Conservation (phyloP, 2,113 vertebrate genomes). For the Salvator merianae region DNA sequence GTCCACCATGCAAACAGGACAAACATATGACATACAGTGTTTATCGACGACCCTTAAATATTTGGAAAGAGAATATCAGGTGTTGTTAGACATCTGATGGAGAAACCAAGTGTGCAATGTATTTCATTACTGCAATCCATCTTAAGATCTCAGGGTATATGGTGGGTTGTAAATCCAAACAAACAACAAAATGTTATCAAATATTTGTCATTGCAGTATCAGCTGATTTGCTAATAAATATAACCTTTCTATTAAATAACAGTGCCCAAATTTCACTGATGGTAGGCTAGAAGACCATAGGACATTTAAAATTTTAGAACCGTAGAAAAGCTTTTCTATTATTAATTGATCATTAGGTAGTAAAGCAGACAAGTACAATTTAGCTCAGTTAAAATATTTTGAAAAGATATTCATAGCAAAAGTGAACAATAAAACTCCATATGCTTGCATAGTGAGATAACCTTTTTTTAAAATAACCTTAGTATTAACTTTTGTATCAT, state of each 20-base stretch:
- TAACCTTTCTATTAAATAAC: neutral
- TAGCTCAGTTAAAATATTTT: neutral
- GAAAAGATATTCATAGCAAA: neutral
- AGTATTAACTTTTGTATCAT: neutral
- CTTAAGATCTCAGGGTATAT: too few relatives aligned
- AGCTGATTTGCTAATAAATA: neutral
- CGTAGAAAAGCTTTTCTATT: neutral
- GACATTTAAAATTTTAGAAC: neutral
- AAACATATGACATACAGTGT: too few relatives aligned
- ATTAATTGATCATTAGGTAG: neutral
- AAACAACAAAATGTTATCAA: too few relatives aligned
- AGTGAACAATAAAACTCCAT: neutral
- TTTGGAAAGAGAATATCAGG: neutral
- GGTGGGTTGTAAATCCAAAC: too few relatives aligned
- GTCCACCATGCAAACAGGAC: too few relatives aligned
- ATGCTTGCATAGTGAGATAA: neutral
- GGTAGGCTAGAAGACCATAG: too few relatives aligned
- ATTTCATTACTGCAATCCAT: too few relatives aligned
- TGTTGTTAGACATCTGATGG: neutral
- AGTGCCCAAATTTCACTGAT: neutral
- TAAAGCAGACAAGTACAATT: neutral
- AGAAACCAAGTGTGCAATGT: too few relatives aligned
- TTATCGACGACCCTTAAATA: neutral
- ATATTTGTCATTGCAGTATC: too few relatives aligned
- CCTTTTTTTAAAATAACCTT: neutral